phyloP scores from a whole-genome alignment of 35 echinoderm and acorn worm genomes.

The Ptychodera flava region DNA sequence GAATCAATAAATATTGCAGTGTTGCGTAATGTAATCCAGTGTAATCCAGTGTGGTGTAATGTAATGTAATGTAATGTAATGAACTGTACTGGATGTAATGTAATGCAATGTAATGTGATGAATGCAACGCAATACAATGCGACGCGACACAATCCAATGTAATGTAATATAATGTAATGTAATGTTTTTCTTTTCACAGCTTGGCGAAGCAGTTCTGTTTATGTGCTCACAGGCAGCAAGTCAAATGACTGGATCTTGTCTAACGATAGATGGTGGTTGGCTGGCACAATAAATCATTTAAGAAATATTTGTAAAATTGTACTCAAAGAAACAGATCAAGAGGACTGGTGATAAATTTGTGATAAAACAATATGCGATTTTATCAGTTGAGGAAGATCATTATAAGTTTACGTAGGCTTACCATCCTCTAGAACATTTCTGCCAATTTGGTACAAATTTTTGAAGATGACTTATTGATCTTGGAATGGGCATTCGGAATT shows the following conservation, averaged over 20 bases:
- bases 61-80: slow-evolving; percentile 21
- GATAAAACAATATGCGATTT: no score
- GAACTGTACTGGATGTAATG: slow-evolving; percentile 28
- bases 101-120: slow-evolving; percentile 32
- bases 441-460: no score
- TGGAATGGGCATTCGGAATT: no score
- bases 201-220: slow-evolving; percentile 41
- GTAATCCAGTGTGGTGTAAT: neutral
- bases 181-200: neutral
- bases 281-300: no score
- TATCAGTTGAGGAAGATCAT: no score
- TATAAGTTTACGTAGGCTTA: no score
- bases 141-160: neutral
- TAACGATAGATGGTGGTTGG: slow-evolving; percentile 56
- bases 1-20: no score
- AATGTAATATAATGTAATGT: neutral
- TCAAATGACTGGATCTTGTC: slow-evolving; percentile 40
- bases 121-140: neutral
- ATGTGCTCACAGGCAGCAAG: slow-evolving; percentile 42
- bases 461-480: no score
- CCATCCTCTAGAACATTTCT: no score
- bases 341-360: no score
- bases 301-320: no score
- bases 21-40: neutral
- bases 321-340: no score